Conservation (phyloP, 1,140 invertebrate species). For the Bombus confusus region DNA sequence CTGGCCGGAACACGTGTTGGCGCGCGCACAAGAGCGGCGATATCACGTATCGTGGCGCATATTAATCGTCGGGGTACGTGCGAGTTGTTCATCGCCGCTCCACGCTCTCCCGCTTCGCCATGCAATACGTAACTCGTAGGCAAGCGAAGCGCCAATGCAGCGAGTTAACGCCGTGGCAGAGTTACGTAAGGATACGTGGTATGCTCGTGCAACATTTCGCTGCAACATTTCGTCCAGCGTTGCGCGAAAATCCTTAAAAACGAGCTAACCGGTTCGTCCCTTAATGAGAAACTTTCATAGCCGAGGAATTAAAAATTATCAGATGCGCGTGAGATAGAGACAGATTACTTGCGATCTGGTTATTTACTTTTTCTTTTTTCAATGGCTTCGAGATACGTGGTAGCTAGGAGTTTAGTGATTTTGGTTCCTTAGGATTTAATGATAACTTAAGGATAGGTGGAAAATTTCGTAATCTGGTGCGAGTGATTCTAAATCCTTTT, state of each 20-base stretch:
- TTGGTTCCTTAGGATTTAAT: neutral
- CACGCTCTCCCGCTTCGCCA: conserved; percentile 24
- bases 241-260: neutral
- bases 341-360: too few relatives aligned
- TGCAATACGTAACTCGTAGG: conserved; percentile 47
- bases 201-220: neutral
- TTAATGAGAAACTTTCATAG: too few relatives aligned
- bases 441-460: neutral
- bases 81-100: conserved; percentile 63
- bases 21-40: conserved; percentile 27
- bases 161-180: conserved; percentile 29
- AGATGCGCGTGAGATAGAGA: neutral
- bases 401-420: neutral
- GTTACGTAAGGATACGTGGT: conserved; percentile 41
- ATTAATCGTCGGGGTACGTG: conserved; percentile 69
- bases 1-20: conserved; percentile 45
- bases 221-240: neutral
- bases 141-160: conserved; percentile 48
- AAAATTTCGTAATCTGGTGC: neutral
- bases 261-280: too few relatives aligned
- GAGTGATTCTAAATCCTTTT: neutral
- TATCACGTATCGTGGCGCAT: conserved; percentile 60
- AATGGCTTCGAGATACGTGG: too few relatives aligned
- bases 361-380: too few relatives aligned
- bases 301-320: neutral